phyloP scores from a whole-genome alignment of 2,888 invertebrate species.

The Nephrotoma guestfalica region DNA sequence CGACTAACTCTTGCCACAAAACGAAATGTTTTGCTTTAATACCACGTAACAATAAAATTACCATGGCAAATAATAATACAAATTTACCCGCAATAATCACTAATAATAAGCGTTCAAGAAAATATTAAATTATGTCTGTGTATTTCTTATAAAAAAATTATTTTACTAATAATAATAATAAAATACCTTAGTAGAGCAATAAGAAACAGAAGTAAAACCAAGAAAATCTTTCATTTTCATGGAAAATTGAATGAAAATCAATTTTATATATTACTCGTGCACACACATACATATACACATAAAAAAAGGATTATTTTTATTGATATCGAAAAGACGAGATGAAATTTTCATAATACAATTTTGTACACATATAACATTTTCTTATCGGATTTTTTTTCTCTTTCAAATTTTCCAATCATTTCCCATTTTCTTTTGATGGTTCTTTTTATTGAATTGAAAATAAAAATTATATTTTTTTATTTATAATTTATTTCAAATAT shows the following conservation, averaged over 20 bases:
- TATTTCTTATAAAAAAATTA: background rate
- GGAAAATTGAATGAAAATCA: background rate
- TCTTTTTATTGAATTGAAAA: background rate
- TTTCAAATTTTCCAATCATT: background rate
- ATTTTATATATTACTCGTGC: background rate
- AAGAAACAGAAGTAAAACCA: background rate
- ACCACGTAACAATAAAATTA: background rate
- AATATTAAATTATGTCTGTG: background rate
- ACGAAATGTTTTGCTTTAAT: background rate
- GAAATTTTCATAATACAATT: background rate
- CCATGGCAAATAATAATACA: background rate
- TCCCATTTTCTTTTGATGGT: background rate
- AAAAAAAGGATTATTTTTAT: background rate
- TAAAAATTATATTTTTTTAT: background rate
- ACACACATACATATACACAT: background rate
- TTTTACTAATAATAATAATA: background rate
- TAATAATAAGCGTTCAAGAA: background rate
- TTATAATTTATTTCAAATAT: background rate
- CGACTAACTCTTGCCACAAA: background rate
- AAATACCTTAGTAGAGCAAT: background rate
- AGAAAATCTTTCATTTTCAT: background rate
- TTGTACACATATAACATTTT: background rate
- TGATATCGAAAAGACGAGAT: background rate
- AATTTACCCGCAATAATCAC: background rate
- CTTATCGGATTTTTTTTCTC: background rate